Conservation (phyloP, 2,888 invertebrate genomes). For the Apodemia duryi region DNA sequence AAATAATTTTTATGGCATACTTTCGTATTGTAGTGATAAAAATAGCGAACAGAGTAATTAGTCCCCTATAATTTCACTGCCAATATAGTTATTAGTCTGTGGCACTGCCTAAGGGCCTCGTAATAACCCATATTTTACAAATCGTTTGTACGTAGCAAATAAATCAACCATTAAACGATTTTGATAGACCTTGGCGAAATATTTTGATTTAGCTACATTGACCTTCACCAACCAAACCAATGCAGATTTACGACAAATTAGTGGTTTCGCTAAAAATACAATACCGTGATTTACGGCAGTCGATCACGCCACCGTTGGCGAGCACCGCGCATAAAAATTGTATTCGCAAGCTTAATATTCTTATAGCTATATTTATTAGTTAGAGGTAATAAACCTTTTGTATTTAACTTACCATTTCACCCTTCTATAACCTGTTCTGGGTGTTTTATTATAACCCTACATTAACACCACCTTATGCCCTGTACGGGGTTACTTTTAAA, state of each 20-base stretch:
- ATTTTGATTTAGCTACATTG: slow-evolving; percentile 35
- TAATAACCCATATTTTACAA: no score
- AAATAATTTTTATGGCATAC: no score
- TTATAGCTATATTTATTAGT: background rate
- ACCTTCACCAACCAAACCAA: slow-evolving; percentile 40
- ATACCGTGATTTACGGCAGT: slow-evolving; percentile 47
- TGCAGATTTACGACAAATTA: slow-evolving; percentile 51
- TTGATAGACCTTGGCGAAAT: slow-evolving; percentile 23
- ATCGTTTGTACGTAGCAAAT: background rate
- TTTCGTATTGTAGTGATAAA: no score
- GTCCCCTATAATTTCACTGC: no score
- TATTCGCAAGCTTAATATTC: slow-evolving; percentile 2
- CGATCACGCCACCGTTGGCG: slow-evolving; percentile 45
- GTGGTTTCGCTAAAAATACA: slow-evolving; percentile 50
- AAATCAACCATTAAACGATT: slow-evolving; percentile 1
- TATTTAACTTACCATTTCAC: no score
- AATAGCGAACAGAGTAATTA: no score
- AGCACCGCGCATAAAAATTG: slow-evolving; percentile 45
- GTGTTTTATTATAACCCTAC: no score
- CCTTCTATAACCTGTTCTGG: no score
- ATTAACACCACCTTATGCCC: no score
- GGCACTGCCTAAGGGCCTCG: no score
- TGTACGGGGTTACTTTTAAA: no score
- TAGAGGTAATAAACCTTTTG: slow-evolving; percentile 3
- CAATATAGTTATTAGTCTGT: no score